Evolutionary conservation across 2,113 vertebrate genomes (phyloP).

Genomic region (Tichodroma muraria): DNA sequence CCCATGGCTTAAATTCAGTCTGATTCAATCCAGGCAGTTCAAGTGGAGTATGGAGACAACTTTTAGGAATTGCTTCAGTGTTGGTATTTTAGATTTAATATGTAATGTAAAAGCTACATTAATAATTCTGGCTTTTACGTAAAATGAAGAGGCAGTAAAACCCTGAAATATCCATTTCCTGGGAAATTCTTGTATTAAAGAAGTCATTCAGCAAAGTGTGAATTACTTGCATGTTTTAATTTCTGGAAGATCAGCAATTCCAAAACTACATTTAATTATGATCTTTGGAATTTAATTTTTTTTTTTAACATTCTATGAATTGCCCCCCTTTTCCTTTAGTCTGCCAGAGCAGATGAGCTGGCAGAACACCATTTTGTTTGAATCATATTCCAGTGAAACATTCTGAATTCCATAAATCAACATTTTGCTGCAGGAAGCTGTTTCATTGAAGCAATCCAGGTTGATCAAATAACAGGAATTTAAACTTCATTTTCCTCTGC

Average conservation of each 20-base stretch:
- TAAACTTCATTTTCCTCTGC: not conserved
- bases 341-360: not conserved
- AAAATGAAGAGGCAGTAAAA: not conserved
- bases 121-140: not conserved
- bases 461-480: not conserved
- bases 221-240: slow-evolving; percentile 13
- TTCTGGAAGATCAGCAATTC: not conserved
- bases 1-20: not conserved
- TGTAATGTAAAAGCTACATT: not conserved
- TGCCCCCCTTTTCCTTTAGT: not conserved
- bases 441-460: not conserved
- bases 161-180: not conserved
- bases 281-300: not conserved
- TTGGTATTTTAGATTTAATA: not conserved
- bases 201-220: not conserved
- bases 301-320: not conserved
- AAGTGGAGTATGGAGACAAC: not conserved
- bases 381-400: not conserved
- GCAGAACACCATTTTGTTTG: not conserved
- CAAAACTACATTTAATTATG: not conserved
- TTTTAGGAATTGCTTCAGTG: not conserved
- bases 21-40: not conserved
- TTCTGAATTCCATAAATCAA: not conserved
- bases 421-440: not conserved
- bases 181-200: not conserved